phyloP scores from a whole-genome alignment of 1,140 invertebrate genomes.

The Conus betulinus region DNA sequence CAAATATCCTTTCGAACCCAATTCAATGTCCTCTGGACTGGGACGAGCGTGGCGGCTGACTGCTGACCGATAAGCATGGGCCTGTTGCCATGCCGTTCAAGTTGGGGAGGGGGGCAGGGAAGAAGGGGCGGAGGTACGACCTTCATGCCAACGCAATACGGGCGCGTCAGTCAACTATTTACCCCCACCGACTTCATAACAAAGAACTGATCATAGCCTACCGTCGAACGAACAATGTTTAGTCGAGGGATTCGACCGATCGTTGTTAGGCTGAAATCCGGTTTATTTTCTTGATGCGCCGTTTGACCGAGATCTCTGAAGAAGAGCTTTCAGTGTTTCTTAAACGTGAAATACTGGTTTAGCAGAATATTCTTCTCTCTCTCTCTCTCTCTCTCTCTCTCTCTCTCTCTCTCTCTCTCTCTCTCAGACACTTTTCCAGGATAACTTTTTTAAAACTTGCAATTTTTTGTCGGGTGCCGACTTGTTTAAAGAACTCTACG shows the following conservation, averaged over 20 bases:
- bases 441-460: not conserved
- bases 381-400: constrained; percentile 3
- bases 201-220: not conserved
- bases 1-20: constrained; percentile 19
- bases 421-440: not conserved
- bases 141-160: not conserved
- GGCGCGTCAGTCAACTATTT: not conserved
- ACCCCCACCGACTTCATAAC: not conserved
- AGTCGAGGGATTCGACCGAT: not conserved
- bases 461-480: too few species aligned
- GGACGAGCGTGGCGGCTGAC: constrained; percentile 45
- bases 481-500: too few species aligned
- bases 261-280: too few species aligned
- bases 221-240: not conserved
- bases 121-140: not conserved
- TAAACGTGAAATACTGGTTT: not conserved
- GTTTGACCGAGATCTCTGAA: too few species aligned
- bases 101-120: too few species aligned
- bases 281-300: too few species aligned
- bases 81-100: not conserved
- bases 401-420: not conserved
- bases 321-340: too few species aligned
- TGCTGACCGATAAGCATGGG: constrained; percentile 42
- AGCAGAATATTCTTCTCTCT: not conserved
- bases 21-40: constrained; percentile 3